Evolutionary conservation across 1,140 invertebrate species (phyloP).

Genomic region (Holcopasites calliopsidis): DNA sequence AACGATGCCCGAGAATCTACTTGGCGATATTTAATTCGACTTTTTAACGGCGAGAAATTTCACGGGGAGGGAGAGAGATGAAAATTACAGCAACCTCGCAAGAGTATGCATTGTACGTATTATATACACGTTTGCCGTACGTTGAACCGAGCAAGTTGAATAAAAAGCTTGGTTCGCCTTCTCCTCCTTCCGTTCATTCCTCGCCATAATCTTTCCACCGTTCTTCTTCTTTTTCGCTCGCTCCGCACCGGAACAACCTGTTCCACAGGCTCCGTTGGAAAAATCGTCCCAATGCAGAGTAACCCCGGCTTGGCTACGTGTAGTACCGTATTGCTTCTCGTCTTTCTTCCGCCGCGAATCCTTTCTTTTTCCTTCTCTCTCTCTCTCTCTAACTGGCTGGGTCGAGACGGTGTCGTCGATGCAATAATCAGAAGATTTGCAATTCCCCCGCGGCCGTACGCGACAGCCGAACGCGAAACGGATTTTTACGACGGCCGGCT

Average conservation of each 20-base stretch:
- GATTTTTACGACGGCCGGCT: constrained; percentile 1
- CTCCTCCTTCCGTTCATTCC: constrained; percentile 36
- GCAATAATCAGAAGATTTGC: constrained; percentile 36
- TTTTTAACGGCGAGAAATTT: constrained; percentile 2
- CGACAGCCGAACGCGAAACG: neutral
- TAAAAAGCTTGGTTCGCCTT: constrained; percentile 43
- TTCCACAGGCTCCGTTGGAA: constrained; percentile 56
- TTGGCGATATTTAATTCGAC: constrained; percentile 20
- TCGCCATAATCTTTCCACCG: constrained; percentile 30
- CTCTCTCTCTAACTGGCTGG: too few species aligned
- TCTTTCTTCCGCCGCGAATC: neutral
- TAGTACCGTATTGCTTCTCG: constrained; percentile 24
- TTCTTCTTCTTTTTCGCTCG: constrained; percentile 40
- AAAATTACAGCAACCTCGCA: neutral
- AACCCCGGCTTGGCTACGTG: constrained; percentile 32
- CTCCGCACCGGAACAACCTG: constrained; percentile 58
- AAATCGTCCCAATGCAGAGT: constrained; percentile 54
- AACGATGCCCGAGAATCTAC: constrained; percentile 6
- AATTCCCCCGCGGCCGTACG: constrained; percentile 21
- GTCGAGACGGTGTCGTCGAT: constrained; percentile 7
- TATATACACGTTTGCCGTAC: constrained; percentile 44
- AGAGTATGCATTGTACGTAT: neutral
- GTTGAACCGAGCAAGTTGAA: constrained; percentile 53
- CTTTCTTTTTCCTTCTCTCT: neutral
- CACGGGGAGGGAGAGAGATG: too few species aligned